Conservation (phyloP, 2,888 invertebrate genomes). For the Linnaemya vulpina region DNA sequence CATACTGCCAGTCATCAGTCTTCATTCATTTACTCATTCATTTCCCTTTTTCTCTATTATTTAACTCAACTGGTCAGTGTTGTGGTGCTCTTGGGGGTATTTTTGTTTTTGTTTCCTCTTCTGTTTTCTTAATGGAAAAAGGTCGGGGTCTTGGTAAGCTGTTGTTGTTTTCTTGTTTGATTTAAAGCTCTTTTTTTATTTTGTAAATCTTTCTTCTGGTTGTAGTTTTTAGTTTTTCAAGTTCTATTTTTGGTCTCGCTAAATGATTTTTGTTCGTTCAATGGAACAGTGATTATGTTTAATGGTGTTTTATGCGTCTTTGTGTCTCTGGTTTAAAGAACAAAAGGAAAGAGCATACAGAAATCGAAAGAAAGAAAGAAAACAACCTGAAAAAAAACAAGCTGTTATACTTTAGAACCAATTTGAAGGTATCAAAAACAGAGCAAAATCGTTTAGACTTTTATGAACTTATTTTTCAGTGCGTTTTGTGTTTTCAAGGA, state of each 20-base stretch:
- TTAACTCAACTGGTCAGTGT: slow-evolving; percentile 29
- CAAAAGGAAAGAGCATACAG: slow-evolving; percentile 20
- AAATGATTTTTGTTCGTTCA: slow-evolving; percentile 83
- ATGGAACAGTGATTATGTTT: slow-evolving; percentile 83
- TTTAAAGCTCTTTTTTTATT: slow-evolving; percentile 13
- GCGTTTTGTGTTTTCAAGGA: slow-evolving; percentile 11
- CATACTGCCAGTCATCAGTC: slow-evolving; percentile 39
- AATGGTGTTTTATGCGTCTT: slow-evolving; percentile 72
- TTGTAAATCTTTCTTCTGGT: slow-evolving; percentile 18
- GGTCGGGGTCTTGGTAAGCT: slow-evolving; percentile 45
- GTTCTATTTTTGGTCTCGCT: slow-evolving; percentile 80
- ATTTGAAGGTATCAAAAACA: slow-evolving; percentile 2
- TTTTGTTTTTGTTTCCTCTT: slow-evolving; percentile 1
- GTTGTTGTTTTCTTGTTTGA: slow-evolving; percentile 26
- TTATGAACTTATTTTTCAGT: not conserved
- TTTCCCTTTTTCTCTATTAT: slow-evolving; percentile 60
- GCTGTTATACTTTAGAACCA: not conserved
- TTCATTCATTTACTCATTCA: slow-evolving; percentile 53
- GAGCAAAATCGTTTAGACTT: not conserved
- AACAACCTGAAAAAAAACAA: slow-evolving; percentile 19
- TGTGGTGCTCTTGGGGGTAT: slow-evolving; percentile 32
- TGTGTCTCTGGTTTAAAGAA: slow-evolving; percentile 57
- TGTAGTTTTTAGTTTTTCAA: slow-evolving; percentile 50
- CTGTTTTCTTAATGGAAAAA: slow-evolving; percentile 23
- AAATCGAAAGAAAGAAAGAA: slow-evolving; percentile 6